Conservation (phyloP, 2,113 vertebrate species). For the Ptychochromis oligacanthus region DNA sequence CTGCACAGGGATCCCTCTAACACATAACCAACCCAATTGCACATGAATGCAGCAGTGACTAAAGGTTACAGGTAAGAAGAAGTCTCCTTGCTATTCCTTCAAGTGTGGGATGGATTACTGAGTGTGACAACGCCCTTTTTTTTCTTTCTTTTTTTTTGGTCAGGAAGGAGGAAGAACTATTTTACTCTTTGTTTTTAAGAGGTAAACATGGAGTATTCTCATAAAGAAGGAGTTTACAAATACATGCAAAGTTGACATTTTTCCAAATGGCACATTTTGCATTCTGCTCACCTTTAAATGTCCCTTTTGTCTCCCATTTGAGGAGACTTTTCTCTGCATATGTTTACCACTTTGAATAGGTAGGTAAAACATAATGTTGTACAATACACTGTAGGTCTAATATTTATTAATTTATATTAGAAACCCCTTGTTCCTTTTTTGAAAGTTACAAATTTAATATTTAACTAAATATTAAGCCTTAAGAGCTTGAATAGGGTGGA, state of each 20-base stretch:
- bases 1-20: conserved; percentile 7
- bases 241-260: not conserved
- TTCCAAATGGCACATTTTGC: not conserved
- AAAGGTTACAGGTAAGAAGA: conserved; percentile 46
- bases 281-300: not conserved
- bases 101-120: conserved; percentile 23
- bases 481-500: fast-evolving
- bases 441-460: not conserved
- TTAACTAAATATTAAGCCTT: not conserved
- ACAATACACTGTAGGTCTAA: not conserved
- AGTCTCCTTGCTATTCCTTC: conserved; percentile 2
- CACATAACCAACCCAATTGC: not conserved
- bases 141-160: not conserved
- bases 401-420: not conserved
- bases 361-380: not conserved
- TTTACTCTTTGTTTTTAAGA: not conserved
- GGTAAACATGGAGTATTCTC: not conserved
- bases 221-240: not conserved
- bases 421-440: not conserved
- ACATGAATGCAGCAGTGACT: conserved; percentile 11
- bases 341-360: not conserved
- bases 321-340: not conserved
- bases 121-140: conserved; percentile 24
- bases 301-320: not conserved
- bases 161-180: not conserved